phyloP scores from a whole-genome alignment of 2,888 invertebrate genomes.

The Agelastica alni region DNA sequence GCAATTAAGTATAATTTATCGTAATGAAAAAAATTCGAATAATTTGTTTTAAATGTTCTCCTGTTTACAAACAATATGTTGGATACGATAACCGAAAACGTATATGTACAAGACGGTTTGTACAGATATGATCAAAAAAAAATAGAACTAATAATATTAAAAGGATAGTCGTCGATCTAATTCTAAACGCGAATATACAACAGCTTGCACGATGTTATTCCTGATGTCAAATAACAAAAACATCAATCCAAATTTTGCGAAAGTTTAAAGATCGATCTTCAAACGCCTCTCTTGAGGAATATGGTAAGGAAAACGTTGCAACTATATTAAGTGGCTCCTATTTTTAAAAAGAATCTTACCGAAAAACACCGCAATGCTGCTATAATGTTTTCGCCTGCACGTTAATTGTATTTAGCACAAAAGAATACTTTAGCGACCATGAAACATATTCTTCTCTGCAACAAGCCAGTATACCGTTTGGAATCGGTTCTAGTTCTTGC shows the following conservation, averaged over 20 bases:
- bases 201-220: constrained; percentile 79
- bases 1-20: constrained; percentile 68
- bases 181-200: constrained; percentile 79
- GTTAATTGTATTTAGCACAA: constrained; percentile 77
- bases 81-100: constrained; percentile 50
- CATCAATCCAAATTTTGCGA: constrained; percentile 62
- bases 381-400: constrained; percentile 77
- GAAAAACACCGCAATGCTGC: constrained; percentile 65
- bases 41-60: constrained; percentile 61
- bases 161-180: constrained; percentile 80
- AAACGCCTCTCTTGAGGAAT: constrained; percentile 60
- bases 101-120: constrained; percentile 59
- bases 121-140: constrained; percentile 64
- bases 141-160: constrained; percentile 67
- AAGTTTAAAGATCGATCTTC: constrained; percentile 22
- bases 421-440: constrained; percentile 70
- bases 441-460: constrained; percentile 53
- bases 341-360: constrained; percentile 82
- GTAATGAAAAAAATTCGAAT: constrained; percentile 74
- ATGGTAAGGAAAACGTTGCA: constrained; percentile 80
- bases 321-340: constrained; percentile 86
- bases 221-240: constrained; percentile 66
- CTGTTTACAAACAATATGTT: constrained; percentile 59
- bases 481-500: constrained; percentile 76
- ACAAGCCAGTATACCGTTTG: constrained; percentile 80